Percentiles rank a stretch among this genome's conserved stretches.
phyloP scores from a whole-genome alignment of 2,888 invertebrate genomes.

The Blomia tropicalis region DNA sequence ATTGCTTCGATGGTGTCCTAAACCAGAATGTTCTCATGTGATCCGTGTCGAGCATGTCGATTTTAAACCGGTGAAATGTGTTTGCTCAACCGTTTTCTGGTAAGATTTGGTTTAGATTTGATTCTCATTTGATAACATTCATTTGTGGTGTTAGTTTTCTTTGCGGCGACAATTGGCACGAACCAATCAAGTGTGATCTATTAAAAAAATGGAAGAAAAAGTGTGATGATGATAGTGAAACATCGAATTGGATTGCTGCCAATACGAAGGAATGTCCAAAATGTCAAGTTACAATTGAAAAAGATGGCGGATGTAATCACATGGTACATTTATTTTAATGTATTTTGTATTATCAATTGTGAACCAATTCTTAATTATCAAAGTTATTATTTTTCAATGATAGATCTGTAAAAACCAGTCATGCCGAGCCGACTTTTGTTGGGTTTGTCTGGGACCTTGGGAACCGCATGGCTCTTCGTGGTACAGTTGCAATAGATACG shows the following conservation, averaged over 20 bases:
- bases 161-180: constrained; percentile 95
- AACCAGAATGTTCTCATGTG: constrained; percentile 90
- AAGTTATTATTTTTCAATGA: not conserved
- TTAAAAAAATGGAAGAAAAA: constrained; percentile 94
- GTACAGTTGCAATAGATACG: constrained; percentile 95
- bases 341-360: not conserved
- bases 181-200: constrained; percentile 84
- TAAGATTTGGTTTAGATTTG: constrained; percentile 31
- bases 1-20: constrained; percentile 90
- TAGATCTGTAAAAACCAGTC: constrained; percentile 76
- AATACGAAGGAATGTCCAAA: constrained; percentile 98
- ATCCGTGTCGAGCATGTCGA: constrained; percentile 77
- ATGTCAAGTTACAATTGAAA: constrained; percentile 61
- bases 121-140: not conserved
- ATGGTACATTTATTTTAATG: too few relatives aligned
- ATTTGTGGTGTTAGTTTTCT: too few relatives aligned
- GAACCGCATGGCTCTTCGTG: constrained; percentile 94
- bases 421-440: constrained; percentile 95
- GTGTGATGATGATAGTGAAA: constrained; percentile 96
- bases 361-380: not conserved
- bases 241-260: constrained; percentile 97
- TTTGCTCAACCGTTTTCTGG: constrained; percentile 82
- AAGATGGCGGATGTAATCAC: constrained; percentile 95
- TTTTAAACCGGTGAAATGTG: constrained; percentile 74
- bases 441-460: constrained; percentile 98